Evolutionary conservation across 2,113 vertebrate genomes (phyloP).

Genomic region (Cricetomys ansorgei): DNA sequence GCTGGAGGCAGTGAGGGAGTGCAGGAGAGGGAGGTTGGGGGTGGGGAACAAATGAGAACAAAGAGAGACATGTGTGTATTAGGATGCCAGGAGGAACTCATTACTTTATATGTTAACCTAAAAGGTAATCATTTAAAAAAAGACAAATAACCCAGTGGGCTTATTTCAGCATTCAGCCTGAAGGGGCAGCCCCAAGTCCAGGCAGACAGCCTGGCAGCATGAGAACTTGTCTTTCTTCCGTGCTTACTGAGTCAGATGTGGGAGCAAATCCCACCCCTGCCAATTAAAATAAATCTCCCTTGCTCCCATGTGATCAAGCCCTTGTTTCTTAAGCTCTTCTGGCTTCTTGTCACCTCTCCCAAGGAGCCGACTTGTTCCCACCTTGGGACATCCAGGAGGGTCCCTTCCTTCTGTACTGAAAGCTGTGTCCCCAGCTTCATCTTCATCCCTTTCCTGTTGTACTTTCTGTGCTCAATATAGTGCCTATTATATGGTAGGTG

Average conservation of each 20-base stretch:
- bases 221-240: background rate
- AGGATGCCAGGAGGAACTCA: background rate
- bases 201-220: background rate
- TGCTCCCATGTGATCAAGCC: background rate
- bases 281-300: background rate
- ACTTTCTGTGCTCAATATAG: background rate
- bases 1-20: background rate
- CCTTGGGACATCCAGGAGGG: background rate
- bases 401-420: background rate
- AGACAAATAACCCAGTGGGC: background rate
- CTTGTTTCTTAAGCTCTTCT: background rate
- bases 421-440: background rate
- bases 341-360: background rate
- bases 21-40: background rate
- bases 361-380: background rate
- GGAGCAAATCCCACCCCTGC: background rate
- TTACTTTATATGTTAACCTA: background rate
- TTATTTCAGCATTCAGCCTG: fast-evolving
- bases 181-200: background rate
- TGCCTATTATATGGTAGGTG: background rate
- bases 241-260: background rate
- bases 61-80: background rate
- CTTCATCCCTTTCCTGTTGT: background rate
- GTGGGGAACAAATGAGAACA: background rate
- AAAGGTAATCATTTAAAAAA: background rate